Percentiles rank a stretch among this genome's conserved stretches.
phyloP scores from a whole-genome alignment of 2,888 invertebrate genomes.

The Ochropacha duplaris region DNA sequence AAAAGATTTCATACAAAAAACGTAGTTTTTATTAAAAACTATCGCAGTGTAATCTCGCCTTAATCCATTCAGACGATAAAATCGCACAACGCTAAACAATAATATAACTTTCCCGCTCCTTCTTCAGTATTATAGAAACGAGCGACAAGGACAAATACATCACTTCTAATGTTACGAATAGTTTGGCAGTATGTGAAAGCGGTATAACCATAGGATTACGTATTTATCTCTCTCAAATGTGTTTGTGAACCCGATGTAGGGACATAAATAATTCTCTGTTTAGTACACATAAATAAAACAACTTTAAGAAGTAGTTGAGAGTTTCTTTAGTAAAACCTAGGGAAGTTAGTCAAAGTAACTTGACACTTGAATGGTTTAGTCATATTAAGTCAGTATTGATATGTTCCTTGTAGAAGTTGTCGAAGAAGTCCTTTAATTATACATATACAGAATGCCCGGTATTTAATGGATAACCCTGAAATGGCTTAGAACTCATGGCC shows the following conservation, averaged over 20 bases:
- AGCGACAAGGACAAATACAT: neutral
- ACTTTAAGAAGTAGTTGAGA: neutral
- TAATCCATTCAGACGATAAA: neutral
- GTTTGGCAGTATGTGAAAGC: neutral
- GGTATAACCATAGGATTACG: neutral
- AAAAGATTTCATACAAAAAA: too few relatives aligned
- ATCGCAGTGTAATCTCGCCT: neutral
- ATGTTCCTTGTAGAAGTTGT: neutral
- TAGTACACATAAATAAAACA: neutral
- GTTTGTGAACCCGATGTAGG: neutral
- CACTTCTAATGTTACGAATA: neutral
- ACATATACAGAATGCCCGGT: too few relatives aligned
- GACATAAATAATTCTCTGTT: neutral
- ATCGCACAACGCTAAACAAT: neutral
- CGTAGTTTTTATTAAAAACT: neutral
- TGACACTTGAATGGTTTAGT: neutral
- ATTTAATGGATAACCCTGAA: too few relatives aligned
- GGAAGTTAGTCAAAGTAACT: neutral
- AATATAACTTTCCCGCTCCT: neutral
- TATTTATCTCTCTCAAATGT: neutral
- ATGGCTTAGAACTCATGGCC: too few relatives aligned
- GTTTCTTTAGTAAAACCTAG: neutral
- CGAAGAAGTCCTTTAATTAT: neutral
- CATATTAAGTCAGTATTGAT: neutral
- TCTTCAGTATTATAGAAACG: neutral